A percentile compares a stretch with the other conserved stretches of the same genome.
These are phyloP conservation scores for Bugulina stolonifera DNA, from an alignment of 2,888 invertebrate genomes.

Conservation along the genomic window DNA sequence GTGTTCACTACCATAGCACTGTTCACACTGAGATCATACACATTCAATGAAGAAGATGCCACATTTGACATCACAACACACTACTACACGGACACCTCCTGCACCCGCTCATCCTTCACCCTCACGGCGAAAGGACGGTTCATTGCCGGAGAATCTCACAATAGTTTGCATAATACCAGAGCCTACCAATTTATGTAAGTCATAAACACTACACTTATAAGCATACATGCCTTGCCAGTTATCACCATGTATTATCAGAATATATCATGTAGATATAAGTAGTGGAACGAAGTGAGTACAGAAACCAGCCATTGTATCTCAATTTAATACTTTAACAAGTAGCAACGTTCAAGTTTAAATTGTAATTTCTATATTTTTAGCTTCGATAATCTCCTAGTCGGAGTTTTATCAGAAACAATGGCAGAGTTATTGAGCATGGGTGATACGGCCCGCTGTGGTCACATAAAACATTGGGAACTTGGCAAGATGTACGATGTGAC, in stretches of 20 bases:
- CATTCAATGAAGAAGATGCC: not conserved
- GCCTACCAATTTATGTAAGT: constrained; percentile 2
- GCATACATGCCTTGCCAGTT: too few species aligned
- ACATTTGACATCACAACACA: not conserved
- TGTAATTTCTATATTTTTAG: too few species aligned
- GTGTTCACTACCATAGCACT: not conserved
- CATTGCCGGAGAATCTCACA: not conserved
- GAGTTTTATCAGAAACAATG: constrained; percentile 7
- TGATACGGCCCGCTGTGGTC: not conserved
- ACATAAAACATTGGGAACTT: not conserved
- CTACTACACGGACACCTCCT: constrained; percentile 9
- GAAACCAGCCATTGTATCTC: too few species aligned
- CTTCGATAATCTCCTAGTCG: not conserved
- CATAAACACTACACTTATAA: too few species aligned
- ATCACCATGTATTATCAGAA: too few species aligned
- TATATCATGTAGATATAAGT: too few species aligned
- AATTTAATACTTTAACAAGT: too few species aligned
- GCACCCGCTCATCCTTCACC: not conserved
- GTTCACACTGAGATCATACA: constrained; percentile 5
- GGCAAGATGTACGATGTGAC: constrained; percentile 8
- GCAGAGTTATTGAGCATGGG: not conserved
- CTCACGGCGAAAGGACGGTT: not conserved
- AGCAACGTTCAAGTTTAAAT: too few species aligned
- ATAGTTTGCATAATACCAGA: not conserved
- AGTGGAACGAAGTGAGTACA: too few species aligned